phyloP scores from a whole-genome alignment of 2,113 vertebrate genomes.

The Tupaia chinensis region DNA sequence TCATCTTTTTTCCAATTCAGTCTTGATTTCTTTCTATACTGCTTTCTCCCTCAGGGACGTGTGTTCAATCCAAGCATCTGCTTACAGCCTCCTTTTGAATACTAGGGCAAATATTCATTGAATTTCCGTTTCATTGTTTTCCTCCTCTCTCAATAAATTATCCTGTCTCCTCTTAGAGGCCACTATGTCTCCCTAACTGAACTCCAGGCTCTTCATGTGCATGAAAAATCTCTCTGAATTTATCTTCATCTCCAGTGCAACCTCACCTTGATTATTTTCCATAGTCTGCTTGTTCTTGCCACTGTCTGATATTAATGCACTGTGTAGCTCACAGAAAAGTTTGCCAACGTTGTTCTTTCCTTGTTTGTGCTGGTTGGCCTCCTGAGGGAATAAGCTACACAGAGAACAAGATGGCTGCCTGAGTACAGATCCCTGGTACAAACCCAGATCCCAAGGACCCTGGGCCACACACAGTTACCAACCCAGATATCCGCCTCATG shows the following conservation, averaged over 20 bases:
- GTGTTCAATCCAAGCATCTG: slow-evolving; percentile 73
- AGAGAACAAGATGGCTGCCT: neutral
- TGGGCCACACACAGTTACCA: neutral
- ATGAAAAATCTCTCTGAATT: slow-evolving; percentile 77
- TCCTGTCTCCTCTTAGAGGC: slow-evolving; percentile 77
- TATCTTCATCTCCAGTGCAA: slow-evolving; percentile 76
- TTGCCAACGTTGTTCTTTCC: neutral
- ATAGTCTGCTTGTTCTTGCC: slow-evolving; percentile 40
- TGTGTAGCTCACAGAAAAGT: neutral
- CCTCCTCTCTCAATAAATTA: slow-evolving; percentile 86
- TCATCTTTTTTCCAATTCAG: slow-evolving; percentile 45
- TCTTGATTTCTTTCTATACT: slow-evolving; percentile 76
- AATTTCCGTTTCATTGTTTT: slow-evolving; percentile 76
- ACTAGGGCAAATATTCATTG: slow-evolving; percentile 81
- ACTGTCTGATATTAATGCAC: neutral
- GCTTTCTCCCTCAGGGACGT: slow-evolving; percentile 62
- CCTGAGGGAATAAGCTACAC: neutral
- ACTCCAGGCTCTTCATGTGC: slow-evolving; percentile 60
- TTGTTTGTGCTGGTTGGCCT: neutral
- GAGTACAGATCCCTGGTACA: neutral
- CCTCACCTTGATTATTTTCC: slow-evolving; percentile 78
- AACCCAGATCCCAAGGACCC: fast-evolving
- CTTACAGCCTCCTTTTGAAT: slow-evolving; percentile 81
- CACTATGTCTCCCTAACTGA: slow-evolving; percentile 71
- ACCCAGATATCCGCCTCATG: neutral